Evolutionary conservation across 2,113 vertebrate species (phyloP).

Genomic region (Apteryx mantelli): DNA sequence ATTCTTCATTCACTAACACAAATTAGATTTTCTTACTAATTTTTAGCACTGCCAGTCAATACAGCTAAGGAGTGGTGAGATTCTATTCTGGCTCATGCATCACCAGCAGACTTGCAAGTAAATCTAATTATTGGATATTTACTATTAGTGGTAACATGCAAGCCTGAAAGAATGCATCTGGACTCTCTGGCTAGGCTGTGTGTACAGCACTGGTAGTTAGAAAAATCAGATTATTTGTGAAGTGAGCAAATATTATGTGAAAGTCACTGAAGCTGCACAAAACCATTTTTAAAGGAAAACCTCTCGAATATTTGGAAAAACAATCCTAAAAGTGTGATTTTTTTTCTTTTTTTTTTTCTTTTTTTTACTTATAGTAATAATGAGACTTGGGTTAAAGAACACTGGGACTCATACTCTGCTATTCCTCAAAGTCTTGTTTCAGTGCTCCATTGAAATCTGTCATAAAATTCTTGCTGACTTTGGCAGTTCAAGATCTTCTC

Average conservation of each 20-base stretch:
- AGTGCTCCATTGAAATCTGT: neutral
- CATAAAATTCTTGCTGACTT: neutral
- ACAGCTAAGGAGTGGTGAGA: neutral
- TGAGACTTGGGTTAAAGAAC: neutral
- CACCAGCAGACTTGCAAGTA: slow-evolving; percentile 41
- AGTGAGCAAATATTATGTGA: neutral
- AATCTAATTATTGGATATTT: slow-evolving; percentile 35
- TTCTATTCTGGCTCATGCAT: slow-evolving; percentile 14
- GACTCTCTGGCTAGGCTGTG: neutral
- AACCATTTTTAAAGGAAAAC: neutral
- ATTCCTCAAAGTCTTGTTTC: neutral
- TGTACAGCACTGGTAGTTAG: neutral
- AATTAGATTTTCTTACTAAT: slow-evolving; percentile 32
- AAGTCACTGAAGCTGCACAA: neutral
- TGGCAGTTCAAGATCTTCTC: neutral
- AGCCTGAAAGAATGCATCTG: slow-evolving; percentile 38
- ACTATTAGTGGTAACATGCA: neutral
- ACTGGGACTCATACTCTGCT: neutral
- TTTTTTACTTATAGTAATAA: neutral
- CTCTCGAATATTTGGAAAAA: neutral
- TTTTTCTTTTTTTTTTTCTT: neutral
- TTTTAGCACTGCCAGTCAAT: slow-evolving; percentile 20
- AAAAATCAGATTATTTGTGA: neutral
- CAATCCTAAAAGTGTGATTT: neutral
- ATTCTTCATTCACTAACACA: slow-evolving; percentile 30